Percentiles rank a stretch among this genome's conserved stretches.
These are phyloP conservation scores for Hestina assimilis DNA, from an alignment of 1,140 invertebrate species.

Conservation along the genomic window DNA sequence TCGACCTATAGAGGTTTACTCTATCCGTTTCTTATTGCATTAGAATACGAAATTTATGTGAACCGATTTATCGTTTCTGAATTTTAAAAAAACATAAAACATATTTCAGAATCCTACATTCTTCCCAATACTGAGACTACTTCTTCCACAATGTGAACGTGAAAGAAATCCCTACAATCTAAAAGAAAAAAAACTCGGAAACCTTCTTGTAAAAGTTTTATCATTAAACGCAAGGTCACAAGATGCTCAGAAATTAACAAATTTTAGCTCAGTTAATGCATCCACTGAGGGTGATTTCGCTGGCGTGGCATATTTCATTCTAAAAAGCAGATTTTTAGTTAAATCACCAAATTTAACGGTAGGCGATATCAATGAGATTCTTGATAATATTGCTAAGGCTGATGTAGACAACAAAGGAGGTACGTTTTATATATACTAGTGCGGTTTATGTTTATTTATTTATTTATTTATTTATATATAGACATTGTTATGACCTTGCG, in stretches of 20 bases:
- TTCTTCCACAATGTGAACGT: conserved; percentile 54
- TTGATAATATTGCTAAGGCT: conserved; percentile 53
- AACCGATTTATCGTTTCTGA: too few species aligned
- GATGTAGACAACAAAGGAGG: conserved; percentile 51
- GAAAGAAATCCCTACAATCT: conserved; percentile 62
- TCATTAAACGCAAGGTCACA: conserved; percentile 45
- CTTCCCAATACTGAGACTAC: conserved; percentile 52
- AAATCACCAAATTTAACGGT: conserved; percentile 38
- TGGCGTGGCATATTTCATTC: conserved; percentile 46
- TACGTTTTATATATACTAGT: conserved; percentile 38
- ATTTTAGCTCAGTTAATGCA: conserved; percentile 43
- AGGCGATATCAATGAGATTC: conserved; percentile 48
- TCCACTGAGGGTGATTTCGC: conserved; percentile 52
- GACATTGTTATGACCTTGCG: too few species aligned
- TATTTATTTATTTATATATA: too few species aligned
- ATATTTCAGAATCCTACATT: conserved; percentile 53
- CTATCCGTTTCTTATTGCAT: too few species aligned
- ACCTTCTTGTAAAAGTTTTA: conserved; percentile 51
- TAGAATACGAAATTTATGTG: too few species aligned
- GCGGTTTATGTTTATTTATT: too few species aligned
- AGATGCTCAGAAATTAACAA: conserved; percentile 48
- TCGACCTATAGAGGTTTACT: background rate
- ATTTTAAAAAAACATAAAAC: conserved; percentile 5
- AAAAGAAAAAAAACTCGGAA: conserved; percentile 56
- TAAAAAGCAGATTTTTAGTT: conserved; percentile 43